phyloP scores from a whole-genome alignment of 2,888 invertebrate genomes.

The Andrena bucephala region DNA sequence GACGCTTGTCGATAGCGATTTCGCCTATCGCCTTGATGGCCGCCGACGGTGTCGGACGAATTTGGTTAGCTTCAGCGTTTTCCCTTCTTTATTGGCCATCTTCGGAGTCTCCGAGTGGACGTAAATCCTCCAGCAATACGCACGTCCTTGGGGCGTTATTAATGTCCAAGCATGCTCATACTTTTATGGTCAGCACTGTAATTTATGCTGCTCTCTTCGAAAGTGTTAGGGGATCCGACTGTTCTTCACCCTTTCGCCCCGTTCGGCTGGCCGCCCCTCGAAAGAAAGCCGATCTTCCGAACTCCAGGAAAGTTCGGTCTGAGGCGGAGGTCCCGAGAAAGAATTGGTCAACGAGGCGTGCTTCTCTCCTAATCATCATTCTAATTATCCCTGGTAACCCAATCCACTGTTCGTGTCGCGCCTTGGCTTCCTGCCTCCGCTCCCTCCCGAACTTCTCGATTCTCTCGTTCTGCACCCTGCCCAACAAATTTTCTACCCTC shows the following conservation, averaged over 20 bases:
- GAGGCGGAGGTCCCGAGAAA: slow-evolving; percentile 50
- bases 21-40: slow-evolving; percentile 37
- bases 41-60: slow-evolving; percentile 34
- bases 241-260: slow-evolving; percentile 15
- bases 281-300: slow-evolving; percentile 57
- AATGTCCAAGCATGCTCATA: neutral
- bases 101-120: neutral
- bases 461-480: slow-evolving; percentile 55
- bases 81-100: slow-evolving; percentile 28
- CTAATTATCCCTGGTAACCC: slow-evolving; percentile 83
- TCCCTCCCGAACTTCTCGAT: slow-evolving; percentile 63
- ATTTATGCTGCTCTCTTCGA: neutral
- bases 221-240: slow-evolving; percentile 1
- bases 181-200: neutral
- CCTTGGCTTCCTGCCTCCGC: slow-evolving; percentile 73
- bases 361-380: slow-evolving; percentile 80
- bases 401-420: slow-evolving; percentile 75
- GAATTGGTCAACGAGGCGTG: slow-evolving; percentile 82
- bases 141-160: neutral
- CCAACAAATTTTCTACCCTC: slow-evolving; percentile 57
- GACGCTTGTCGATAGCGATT: slow-evolving; percentile 70
- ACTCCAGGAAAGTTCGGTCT: neutral
- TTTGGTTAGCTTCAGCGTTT: slow-evolving; percentile 42
- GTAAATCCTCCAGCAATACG: slow-evolving; percentile 5
- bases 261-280: slow-evolving; percentile 13